These are phyloP conservation scores for Clostera curtula DNA, from an alignment of 2,888 invertebrate species.

Conservation along the genomic window DNA sequence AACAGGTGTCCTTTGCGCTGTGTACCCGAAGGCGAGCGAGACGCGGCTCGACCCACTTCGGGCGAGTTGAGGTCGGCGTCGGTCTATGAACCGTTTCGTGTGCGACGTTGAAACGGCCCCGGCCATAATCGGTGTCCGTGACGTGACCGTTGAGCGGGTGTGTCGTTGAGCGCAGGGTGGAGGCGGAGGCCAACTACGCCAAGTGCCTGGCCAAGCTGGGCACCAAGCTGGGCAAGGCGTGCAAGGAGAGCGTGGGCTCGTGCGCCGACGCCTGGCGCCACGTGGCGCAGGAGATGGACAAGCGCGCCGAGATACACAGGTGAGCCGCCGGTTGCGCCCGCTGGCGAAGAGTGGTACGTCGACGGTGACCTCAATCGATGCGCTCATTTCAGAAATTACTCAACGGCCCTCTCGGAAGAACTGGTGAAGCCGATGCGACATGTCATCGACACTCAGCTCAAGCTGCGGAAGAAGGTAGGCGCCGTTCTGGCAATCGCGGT, in stretches of 20 bases:
- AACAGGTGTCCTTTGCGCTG: no score
- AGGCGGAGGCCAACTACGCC: conserved; percentile 92
- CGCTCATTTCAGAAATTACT: conserved; percentile 78
- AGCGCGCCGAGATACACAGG: conserved; percentile 92
- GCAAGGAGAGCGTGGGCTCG: conserved; percentile 84
- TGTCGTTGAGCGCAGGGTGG: conserved; percentile 79
- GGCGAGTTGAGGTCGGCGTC: no score
- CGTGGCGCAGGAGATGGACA: conserved; percentile 93
- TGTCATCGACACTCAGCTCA: conserved; percentile 81
- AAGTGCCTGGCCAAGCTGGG: conserved; percentile 92
- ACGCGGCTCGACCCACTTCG: no score
- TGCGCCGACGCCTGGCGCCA: conserved; percentile 94
- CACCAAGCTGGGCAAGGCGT: conserved; percentile 87
- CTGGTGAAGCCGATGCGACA: conserved; percentile 90
- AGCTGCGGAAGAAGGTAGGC: conserved; percentile 79
- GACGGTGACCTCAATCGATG: conserved; percentile 11
- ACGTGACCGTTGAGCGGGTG: no score
- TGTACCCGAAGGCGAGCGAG: no score
- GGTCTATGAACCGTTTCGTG: no score
- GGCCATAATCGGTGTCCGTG: no score
- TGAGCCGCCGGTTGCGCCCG: conserved; percentile 28
- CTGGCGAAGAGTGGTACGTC: conserved; percentile 1
- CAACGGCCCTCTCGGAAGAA: conserved; percentile 87
- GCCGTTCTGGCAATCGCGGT: conserved; percentile 33
- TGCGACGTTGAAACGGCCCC: no score